Base-by-base conservation (phyloP, 2,113 vertebrate genomes). In the Maccullochella peelii region DNA sequence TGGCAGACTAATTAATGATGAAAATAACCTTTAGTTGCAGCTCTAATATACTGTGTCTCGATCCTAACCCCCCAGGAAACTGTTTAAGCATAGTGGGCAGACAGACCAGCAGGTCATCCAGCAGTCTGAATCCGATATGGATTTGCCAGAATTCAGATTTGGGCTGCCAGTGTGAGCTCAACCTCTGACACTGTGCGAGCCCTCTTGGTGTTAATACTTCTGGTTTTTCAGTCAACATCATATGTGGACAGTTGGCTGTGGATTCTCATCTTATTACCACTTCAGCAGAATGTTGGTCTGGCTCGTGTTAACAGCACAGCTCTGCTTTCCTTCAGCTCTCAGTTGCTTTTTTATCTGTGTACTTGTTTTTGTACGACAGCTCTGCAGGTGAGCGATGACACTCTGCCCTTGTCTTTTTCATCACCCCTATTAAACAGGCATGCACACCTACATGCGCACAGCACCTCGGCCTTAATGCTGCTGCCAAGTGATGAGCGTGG, bases 221-320 rank as follows among this genome's bases (percentile, higher is more conserved):
- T 16, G 20, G 50, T 58, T 50, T 73, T 55, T 72, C 77, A 62
- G 77, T 73, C 44, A 62, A 50, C 84, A 69, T 79, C 47, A 54
- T n/a, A 50, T 70, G 63, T 66, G 77, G 88, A 84, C 73, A 78
- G 79, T 85, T 68, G 63, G 63, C 67, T 18, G 79, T 84, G 76
- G 79, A 86, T 65, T 85, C 9, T 5, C 84, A 78, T 72, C 67
- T 82, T 83, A 67, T 80, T 78, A 76, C 50, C 78, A 54, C 78
- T 66, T 63, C 15, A 67, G 83, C 72, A 57, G 74, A 78, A 68
- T 62, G 75, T 70, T 73, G 0, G 6, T 9, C 71, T 21, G 9
- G 40, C 30, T 58, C 2, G 2, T 54, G 61, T 76, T 66, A 55
- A 83, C 82, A 9, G 61, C 52, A 2, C 33, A 2, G 30, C 68